A percentile compares a stretch with the other conserved stretches of the same genome.
Conservation (phyloP, 2,888 invertebrate genomes). For the Acleris sparsana region DNA sequence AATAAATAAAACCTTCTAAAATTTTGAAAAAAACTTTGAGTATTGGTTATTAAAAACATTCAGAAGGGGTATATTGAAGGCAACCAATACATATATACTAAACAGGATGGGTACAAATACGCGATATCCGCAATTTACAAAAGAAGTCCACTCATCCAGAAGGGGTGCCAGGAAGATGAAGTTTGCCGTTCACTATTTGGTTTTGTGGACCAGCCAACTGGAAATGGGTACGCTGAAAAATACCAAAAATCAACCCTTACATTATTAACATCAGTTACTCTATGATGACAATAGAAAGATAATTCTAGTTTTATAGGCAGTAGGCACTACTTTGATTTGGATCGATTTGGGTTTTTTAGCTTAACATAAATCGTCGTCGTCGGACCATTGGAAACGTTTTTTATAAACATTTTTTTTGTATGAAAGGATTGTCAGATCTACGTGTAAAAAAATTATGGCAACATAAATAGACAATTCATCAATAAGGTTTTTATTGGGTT, state of each 20-base stretch:
- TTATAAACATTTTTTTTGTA: too few relatives aligned
- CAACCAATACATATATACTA: neutral
- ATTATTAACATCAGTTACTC: conserved; percentile 2
- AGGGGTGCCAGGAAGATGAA: conserved; percentile 45
- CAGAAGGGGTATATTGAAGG: neutral
- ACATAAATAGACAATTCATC: too few relatives aligned
- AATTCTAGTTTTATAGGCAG: too few relatives aligned
- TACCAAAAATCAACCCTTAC: neutral
- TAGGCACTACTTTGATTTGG: too few relatives aligned
- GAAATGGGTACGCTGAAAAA: conserved; percentile 42
- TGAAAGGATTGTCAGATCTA: too few relatives aligned
- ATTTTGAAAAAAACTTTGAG: neutral
- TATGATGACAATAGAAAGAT: neutral
- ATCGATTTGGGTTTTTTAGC: too few relatives aligned
- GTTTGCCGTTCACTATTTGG: conserved; percentile 48
- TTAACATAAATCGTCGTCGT: too few relatives aligned
- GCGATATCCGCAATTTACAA: conserved; percentile 36
- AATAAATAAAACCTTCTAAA: too few relatives aligned
- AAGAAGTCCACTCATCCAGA: conserved; percentile 45
- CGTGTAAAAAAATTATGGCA: too few relatives aligned
- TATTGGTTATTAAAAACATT: neutral
- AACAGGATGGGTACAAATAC: conserved; percentile 13
- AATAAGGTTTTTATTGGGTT: too few relatives aligned
- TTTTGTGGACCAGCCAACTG: conserved; percentile 50
- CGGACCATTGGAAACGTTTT: too few relatives aligned